Conservation (phyloP, 2,113 vertebrate genomes). For the Salvelinus fontinalis region DNA sequence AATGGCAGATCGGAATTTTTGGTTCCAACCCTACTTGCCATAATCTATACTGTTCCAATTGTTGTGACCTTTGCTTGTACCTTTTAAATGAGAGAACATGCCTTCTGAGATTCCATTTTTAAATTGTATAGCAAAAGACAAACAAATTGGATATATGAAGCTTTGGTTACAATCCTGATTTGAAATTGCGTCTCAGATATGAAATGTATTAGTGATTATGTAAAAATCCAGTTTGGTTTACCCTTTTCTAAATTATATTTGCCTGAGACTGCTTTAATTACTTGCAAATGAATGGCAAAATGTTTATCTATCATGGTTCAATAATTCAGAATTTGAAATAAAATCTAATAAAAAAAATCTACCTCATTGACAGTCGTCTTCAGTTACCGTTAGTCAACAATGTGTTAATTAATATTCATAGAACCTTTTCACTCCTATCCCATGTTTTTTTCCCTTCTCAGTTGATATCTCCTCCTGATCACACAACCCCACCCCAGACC, state of each 20-base stretch:
- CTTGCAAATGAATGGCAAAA: background rate
- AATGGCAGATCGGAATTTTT: background rate
- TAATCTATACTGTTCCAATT: no score
- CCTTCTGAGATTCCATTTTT: no score
- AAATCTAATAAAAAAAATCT: background rate
- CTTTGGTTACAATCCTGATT: background rate
- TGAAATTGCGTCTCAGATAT: background rate
- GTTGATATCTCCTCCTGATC: slow-evolving; percentile 39
- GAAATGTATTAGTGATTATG: background rate
- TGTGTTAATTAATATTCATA: background rate
- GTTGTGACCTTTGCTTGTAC: no score
- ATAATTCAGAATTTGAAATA: background rate
- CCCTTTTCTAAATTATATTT: background rate
- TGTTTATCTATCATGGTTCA: slow-evolving; percentile 1
- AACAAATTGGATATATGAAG: background rate
- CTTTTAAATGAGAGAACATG: no score
- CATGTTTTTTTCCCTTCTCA: slow-evolving; percentile 46
- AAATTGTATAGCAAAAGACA: no score
- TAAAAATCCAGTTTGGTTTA: background rate
- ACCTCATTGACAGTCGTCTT: background rate
- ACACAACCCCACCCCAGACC: slow-evolving; percentile 28
- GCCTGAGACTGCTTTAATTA: background rate
- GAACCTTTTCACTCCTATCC: slow-evolving; percentile 4
- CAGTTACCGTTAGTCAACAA: background rate
- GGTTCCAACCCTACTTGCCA: background rate